Evolutionary conservation across 2,113 vertebrate genomes (phyloP), one percentile per base, ranked within the genome.

Genomic region (Danionella cerebrum): DNA sequence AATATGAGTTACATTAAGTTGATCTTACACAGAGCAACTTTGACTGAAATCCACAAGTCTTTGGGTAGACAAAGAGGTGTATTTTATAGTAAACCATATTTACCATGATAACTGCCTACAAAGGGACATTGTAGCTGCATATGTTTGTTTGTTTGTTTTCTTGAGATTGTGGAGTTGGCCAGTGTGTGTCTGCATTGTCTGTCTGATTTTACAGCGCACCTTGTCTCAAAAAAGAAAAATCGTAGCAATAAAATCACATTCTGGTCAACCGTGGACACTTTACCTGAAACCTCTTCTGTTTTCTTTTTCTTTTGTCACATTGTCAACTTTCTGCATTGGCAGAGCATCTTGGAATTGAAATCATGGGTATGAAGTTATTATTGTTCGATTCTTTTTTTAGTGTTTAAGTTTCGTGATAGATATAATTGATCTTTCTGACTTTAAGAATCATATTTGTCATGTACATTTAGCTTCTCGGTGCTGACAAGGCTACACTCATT

Each of bases 341-440:
- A 98, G 95, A 93, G 90, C 92, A 96, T 90, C 94, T 97, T 90
- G 94, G 93, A 95, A 94, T 95, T 96, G 90, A 97, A 94, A 93
- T 97, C 90, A 96, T 93, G 92, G 95, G 95, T 98, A 98, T 86
- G 95, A 86, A 95, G 91, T 81, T 79, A 91, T 86, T 89, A 90
- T 92, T n/a, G n/a, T n/a, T 94, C 89, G 91, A 88, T 75, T 75
- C 68, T 67, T 60, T 73, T 39, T 88, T 86, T 72, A 78, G 73
- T 73, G 65, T 69, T 41, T 69, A 66, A 69, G 60, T 13, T 19
- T 74, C 55, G 25, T 59, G n/a, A n/a, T n/a, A n/a, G n/a, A n/a
- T n/a, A n/a, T n/a, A n/a, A n/a, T n/a, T n/a, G n/a, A n/a, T n/a
- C n/a, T n/a, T n/a, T n/a, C n/a, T n/a, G n/a, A n/a, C n/a, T n/a